Conservation (phyloP, 1,140 invertebrate genomes). For the Drosophila repletoides region DNA sequence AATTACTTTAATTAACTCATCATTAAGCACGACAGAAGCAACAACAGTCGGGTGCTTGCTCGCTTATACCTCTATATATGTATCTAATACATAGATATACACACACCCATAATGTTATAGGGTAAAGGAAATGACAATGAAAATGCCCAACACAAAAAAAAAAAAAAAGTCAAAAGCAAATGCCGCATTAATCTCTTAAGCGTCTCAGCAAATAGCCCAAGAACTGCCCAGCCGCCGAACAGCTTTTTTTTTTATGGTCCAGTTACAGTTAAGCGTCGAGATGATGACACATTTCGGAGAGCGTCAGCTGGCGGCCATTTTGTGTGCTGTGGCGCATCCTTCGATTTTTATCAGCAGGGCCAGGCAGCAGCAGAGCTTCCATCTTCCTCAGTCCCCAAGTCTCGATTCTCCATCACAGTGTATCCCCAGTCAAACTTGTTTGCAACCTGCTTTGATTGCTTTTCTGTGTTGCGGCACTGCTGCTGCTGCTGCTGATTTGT, state of each 20-base stretch:
- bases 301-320: constrained; percentile 43
- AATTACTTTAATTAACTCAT: constrained; percentile 80
- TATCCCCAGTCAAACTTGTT: constrained; percentile 56
- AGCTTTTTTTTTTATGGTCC: constrained; percentile 23
- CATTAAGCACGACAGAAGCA: constrained; percentile 65
- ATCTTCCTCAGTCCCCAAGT: neutral
- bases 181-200: constrained; percentile 37
- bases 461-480: constrained; percentile 63
- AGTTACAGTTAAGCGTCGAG: constrained; percentile 41
- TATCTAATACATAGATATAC: constrained; percentile 18
- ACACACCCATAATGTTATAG: too few relatives aligned
- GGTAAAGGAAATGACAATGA: constrained; percentile 70
- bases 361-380: neutral
- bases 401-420: too few relatives aligned
- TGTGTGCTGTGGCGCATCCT: constrained; percentile 33
- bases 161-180: constrained; percentile 21
- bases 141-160: constrained; percentile 42
- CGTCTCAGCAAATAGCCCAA: neutral
- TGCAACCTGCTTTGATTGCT: constrained; percentile 78
- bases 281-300: constrained; percentile 42
- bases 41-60: constrained; percentile 15
- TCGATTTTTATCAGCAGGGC: constrained; percentile 44
- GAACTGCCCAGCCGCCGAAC: neutral
- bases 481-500: constrained; percentile 24
- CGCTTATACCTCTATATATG: neutral